Base-by-base conservation (phyloP, 2,113 vertebrate species). In the Epinephelus moara region DNA sequence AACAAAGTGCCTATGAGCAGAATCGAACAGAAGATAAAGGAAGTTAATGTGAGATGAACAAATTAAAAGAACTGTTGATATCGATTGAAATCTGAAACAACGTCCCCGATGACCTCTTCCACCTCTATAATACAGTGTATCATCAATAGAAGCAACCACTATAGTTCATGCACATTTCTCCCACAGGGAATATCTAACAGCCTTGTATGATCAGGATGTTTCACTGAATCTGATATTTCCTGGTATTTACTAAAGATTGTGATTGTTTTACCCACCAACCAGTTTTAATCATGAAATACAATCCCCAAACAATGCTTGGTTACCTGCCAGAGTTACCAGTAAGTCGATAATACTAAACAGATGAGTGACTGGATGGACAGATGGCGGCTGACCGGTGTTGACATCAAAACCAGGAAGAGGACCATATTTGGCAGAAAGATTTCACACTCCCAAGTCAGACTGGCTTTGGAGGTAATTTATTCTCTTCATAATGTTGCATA, bases 251-350 rank as follows among this genome's bases (percentile, higher is more conserved):
- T 25, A 1, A 59, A 42, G 63, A 75, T 75, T 85, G 52, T 8
- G 49, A 84, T 73, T 70, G 68, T 81, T 80, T 70, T 23, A 68
- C 30, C 55, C 64, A 66, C 27, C 42, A n/a, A 40, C 64, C 57
- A 25, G 64, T 56, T 79, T 82, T 88, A 86, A 82, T 88, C 81
- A 80, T 52, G 37, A 40, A 72, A 57, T 23, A 66, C 27, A 80
- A 68, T 82, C 84, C 61, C 21, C 62, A 79, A 75, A 90, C 88
- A 92, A 90, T 90, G 88, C 77, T 12, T 90, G 84, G 84, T 87
- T 42, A 78, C 53, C 82, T 87, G 88, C 90, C 90, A 90, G 59
- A 73, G 52, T 60, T 19, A 70, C 80, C 74, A 23, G 67, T 80
- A 84, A 91, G 84, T 76, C 86, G 81, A 88, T 85, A 62, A 81